phyloP scores from a whole-genome alignment of 2,888 invertebrate genomes.

The Chorisops tibialis region DNA sequence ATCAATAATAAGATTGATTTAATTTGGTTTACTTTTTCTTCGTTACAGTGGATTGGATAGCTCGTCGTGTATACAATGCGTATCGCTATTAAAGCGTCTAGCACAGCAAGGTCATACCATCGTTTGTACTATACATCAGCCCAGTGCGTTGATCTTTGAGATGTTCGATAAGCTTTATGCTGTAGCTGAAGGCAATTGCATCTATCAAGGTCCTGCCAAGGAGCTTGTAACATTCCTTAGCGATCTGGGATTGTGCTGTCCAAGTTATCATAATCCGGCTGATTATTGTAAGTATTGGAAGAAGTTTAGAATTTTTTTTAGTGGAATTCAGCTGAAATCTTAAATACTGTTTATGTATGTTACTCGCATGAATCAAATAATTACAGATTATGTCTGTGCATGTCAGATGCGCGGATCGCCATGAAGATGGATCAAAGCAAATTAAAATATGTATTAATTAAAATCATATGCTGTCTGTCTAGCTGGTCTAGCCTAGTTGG shows the following conservation, averaged over 20 bases:
- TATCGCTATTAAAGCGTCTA: slow-evolving; percentile 72
- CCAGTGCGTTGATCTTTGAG: slow-evolving; percentile 87
- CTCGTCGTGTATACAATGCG: slow-evolving; percentile 79
- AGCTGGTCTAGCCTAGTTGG: too few species aligned
- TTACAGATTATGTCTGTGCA: too few species aligned
- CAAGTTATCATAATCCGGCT: slow-evolving; percentile 92
- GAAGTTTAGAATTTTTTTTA: too few species aligned
- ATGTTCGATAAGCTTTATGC: slow-evolving; percentile 90
- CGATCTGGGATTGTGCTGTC: slow-evolving; percentile 74
- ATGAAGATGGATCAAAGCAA: too few species aligned
- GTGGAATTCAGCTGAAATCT: too few species aligned
- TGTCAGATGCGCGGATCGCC: too few species aligned
- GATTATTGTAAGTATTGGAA: slow-evolving; percentile 86
- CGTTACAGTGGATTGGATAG: slow-evolving; percentile 78
- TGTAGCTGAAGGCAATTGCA: slow-evolving; percentile 74
- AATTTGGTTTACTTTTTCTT: not conserved
- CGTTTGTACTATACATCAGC: slow-evolving; percentile 92
- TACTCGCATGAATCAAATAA: too few species aligned
- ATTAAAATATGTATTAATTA: too few species aligned
- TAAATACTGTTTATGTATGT: too few species aligned
- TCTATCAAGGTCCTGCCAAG: slow-evolving; percentile 76
- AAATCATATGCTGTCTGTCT: too few species aligned
- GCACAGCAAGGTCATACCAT: slow-evolving; percentile 84
- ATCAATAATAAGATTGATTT: not conserved
- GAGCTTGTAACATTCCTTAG: slow-evolving; percentile 75